Evolutionary conservation across 2,113 vertebrate species (phyloP).

Genomic region (Centropus unirufus): DNA sequence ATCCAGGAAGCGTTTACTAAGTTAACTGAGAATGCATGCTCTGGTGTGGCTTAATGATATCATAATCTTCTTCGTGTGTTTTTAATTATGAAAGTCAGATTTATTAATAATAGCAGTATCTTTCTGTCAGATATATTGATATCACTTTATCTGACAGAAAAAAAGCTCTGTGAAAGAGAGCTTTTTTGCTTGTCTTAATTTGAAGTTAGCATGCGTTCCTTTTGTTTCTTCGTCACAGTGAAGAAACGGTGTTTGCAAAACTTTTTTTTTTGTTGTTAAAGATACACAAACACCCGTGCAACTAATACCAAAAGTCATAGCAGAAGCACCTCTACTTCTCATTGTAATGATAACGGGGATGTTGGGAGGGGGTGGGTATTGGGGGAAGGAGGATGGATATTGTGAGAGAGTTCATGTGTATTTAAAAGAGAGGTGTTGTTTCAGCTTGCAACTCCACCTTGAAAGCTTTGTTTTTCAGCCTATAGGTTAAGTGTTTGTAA

Average conservation of each 20-base stretch:
- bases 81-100: background rate
- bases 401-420: background rate
- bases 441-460: slow-evolving; percentile 53
- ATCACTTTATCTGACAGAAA: slow-evolving; percentile 7
- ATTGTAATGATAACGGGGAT: background rate
- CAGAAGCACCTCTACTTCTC: slow-evolving; percentile 39
- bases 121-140: slow-evolving; percentile 17
- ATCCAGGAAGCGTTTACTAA: slow-evolving; percentile 59
- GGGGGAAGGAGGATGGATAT: background rate
- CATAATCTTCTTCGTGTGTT: background rate
- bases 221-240: slow-evolving; percentile 14
- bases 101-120: background rate
- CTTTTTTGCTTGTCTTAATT: slow-evolving; percentile 32
- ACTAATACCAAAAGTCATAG: slow-evolving; percentile 44
- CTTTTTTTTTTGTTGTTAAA: background rate
- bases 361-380: background rate
- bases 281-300: slow-evolving; percentile 11
- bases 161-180: background rate
- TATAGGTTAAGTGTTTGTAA: background rate
- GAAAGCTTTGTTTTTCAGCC: background rate
- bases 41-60: slow-evolving; percentile 58
- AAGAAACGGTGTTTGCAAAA: slow-evolving; percentile 42
- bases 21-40: slow-evolving; percentile 65
- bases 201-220: slow-evolving; percentile 45
- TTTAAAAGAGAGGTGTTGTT: slow-evolving; percentile 43